Percentiles rank a stretch among this genome's conserved stretches.
Conservation (phyloP, 2,113 vertebrate species). For the Hepsetus odoe region DNA sequence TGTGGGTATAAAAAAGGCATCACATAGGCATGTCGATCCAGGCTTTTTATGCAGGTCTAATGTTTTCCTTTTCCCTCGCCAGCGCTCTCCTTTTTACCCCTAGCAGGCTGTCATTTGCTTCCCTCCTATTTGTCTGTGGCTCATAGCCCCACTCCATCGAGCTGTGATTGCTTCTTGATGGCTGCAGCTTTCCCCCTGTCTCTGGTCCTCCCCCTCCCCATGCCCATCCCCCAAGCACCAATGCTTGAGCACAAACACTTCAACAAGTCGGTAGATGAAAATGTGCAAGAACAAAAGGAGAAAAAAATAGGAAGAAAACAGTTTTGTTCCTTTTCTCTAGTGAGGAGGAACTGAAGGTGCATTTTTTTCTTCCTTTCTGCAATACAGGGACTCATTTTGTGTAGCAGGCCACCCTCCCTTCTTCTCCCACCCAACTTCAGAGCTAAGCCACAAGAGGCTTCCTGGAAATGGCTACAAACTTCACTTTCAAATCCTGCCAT, state of each 20-base stretch:
- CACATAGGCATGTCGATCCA: conserved; percentile 36
- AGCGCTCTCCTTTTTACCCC: conserved; percentile 1
- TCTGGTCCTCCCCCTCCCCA: conserved; percentile 28
- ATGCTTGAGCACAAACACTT: conserved; percentile 63
- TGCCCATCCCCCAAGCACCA: conserved; percentile 41
- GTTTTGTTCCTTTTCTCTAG: conserved; percentile 38
- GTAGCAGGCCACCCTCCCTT: conserved; percentile 6
- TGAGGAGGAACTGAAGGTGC: conserved; percentile 17
- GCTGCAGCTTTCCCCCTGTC: conserved; percentile 53
- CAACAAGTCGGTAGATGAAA: conserved; percentile 58
- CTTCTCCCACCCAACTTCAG: neutral
- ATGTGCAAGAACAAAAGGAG: conserved; percentile 41
- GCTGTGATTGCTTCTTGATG: conserved; percentile 75
- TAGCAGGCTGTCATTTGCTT: conserved; percentile 60
- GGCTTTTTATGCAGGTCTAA: conserved; percentile 44
- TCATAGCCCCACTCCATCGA: conserved; percentile 60
- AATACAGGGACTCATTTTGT: conserved; percentile 11
- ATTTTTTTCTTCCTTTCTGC: conserved; percentile 26
- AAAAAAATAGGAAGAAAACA: conserved; percentile 29
- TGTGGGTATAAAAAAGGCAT: conserved; percentile 41
- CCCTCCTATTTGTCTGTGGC: conserved; percentile 60
- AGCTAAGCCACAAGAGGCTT: conserved; percentile 19
- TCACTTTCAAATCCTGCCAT: conserved; percentile 21
- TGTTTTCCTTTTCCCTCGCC: conserved; percentile 48
- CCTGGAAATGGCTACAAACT: conserved; percentile 13